A percentile compares a stretch with the other conserved stretches of the same genome.
phyloP scores from a whole-genome alignment of 2,797 vertebrate genomes.

The Salmo trutta region DNA sequence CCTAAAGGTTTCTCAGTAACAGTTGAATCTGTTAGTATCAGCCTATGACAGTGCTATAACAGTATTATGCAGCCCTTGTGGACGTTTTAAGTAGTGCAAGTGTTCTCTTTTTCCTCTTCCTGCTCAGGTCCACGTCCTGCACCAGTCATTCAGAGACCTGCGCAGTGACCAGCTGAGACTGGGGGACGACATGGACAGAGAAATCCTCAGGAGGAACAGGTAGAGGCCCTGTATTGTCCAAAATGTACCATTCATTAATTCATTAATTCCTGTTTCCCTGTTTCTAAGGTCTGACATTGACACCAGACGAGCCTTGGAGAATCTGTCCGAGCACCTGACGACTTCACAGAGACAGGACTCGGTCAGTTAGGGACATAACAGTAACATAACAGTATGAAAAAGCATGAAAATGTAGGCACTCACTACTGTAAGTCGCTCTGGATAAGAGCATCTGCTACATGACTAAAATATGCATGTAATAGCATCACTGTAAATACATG shows the following conservation, averaged over 20 bases:
- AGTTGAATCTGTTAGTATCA: background rate
- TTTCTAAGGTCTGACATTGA: conserved; percentile 83
- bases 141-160: conserved; percentile 89
- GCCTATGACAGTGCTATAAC: background rate
- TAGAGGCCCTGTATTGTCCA: conserved; percentile 50
- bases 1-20: background rate
- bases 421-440: too few species aligned
- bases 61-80: background rate
- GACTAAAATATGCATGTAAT: too few species aligned
- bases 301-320: conserved; percentile 83
- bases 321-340: conserved; percentile 77
- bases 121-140: conserved; percentile 83
- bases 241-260: background rate
- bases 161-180: conserved; percentile 85
- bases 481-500: too few species aligned
- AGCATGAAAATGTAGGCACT: too few species aligned
- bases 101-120: conserved; percentile 18
- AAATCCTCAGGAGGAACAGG: conserved; percentile 88
- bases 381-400: background rate
- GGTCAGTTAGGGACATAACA: conserved; percentile 72
- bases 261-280: conserved; percentile 18
- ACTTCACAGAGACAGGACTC: conserved; percentile 79
- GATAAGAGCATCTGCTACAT: too few species aligned
- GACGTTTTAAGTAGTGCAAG: background rate
- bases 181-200: conserved; percentile 84